Evolutionary conservation across 2,888 invertebrate species (phyloP), one percentile per base, ranked within the genome.

Genomic region (Hirtodrosophila trivittata): DNA sequence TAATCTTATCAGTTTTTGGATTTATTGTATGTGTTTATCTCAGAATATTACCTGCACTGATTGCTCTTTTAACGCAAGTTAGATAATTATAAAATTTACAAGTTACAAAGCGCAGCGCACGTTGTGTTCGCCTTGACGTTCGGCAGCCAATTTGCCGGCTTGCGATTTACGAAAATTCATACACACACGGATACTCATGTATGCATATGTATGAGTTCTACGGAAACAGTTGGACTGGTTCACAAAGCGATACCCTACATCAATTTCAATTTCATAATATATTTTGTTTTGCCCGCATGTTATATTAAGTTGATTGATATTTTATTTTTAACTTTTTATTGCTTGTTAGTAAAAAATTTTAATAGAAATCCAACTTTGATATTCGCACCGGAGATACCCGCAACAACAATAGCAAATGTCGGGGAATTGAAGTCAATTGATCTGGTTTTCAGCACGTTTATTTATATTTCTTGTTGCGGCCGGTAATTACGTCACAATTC

Each of bases 61-160:
- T 73, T 73, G 70, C 50, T 58, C 45, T 52, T 60, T 39, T 41
- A 39, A 46, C 16, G 45, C 25, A 45, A 60, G 58, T 78, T 69
- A 82, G 83, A 76, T 82, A 82, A 80, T 76, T 68, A 6, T 28
- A 57, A 60, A 78, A 67, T 66, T 62, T 71, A 74, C 71, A 63
- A 54, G 26, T 58, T 35, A 45, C 39, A 58, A 47, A 39, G 21
- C 41, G 41, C 45, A 21, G 14, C 56, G 41, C 21, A 33, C 47
- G 57, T 63, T 63, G 51, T 16, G 58, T 21, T 56, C 55, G 25
- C 66, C 12, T 58, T 18, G 64, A 58, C 75, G 51, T 35, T 57
- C 54, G 35, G 12, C 59, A 41, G 42, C 39, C 72, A 57, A 68
- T 63, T 71, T 66, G 59, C 77, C 72, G 70, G 75, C 56, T 67